phyloP scores from a whole-genome alignment of 2,113 vertebrate species.

The Gymnogyps californianus region DNA sequence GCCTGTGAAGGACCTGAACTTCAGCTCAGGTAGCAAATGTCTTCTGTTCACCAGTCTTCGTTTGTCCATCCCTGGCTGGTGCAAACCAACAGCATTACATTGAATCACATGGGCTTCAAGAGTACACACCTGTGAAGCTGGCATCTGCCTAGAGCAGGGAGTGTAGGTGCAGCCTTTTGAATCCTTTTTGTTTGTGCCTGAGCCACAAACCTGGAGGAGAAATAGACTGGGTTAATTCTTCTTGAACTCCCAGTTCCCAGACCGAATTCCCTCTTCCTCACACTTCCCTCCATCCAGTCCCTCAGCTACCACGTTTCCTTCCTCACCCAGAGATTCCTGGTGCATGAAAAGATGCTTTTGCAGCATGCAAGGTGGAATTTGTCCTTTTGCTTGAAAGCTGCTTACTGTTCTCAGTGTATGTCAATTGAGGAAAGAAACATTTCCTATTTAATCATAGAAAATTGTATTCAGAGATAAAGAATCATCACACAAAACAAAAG shows the following conservation, averaged over 20 bases:
- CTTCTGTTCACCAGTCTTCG: not conserved
- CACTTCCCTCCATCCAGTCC: not conserved
- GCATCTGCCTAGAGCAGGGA: not conserved
- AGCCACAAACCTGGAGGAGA: not conserved
- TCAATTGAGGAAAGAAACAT: not conserved
- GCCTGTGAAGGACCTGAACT: not conserved
- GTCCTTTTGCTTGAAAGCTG: not conserved
- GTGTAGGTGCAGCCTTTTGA: fast-evolving
- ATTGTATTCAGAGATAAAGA: not conserved
- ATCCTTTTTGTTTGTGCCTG: not conserved
- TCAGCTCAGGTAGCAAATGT: not conserved
- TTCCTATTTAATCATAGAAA: constrained; percentile 19
- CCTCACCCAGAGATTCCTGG: not conserved
- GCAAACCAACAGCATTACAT: not conserved
- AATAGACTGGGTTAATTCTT: not conserved
- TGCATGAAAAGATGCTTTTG: not conserved
- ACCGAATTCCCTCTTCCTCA: not conserved
- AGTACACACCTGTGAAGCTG: not conserved
- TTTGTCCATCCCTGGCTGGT: not conserved
- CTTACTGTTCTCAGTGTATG: not conserved
- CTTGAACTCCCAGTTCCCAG: not conserved
- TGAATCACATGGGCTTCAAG: not conserved
- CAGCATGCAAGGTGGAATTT: not conserved
- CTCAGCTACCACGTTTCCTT: not conserved
- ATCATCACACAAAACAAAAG: constrained; percentile 8